Conservation (phyloP, 1,140 invertebrate genomes). For the Ladona fulva region DNA sequence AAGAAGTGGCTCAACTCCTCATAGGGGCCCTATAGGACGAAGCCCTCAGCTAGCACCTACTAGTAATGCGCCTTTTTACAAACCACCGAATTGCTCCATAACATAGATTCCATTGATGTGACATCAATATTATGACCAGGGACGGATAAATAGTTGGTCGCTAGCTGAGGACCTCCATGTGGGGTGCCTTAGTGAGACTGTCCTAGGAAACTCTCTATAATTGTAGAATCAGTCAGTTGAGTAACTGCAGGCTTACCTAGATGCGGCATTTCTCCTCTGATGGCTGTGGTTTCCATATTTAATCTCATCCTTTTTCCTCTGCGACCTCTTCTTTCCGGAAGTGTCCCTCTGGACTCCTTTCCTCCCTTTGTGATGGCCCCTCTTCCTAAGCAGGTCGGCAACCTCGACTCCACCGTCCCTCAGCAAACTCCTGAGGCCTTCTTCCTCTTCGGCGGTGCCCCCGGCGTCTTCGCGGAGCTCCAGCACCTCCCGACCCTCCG, state of each 20-base stretch:
- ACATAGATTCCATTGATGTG: too few relatives aligned
- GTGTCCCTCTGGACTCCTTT: background rate
- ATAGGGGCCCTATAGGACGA: too few relatives aligned
- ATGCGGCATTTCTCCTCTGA: slow-evolving; percentile 23
- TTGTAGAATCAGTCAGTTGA: too few relatives aligned
- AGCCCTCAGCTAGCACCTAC: too few relatives aligned
- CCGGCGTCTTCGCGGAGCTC: slow-evolving; percentile 19
- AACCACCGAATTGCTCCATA: too few relatives aligned
- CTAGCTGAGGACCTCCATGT: too few relatives aligned
- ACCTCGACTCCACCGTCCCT: background rate
- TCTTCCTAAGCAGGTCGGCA: background rate
- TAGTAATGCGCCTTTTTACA: too few relatives aligned
- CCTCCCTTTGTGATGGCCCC: background rate
- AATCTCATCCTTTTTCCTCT: background rate
- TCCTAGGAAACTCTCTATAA: too few relatives aligned
- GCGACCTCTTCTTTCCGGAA: background rate
- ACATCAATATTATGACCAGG: too few relatives aligned
- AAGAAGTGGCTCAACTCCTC: too few relatives aligned
- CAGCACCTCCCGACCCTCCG: background rate
- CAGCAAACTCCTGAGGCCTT: background rate
- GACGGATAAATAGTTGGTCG: too few relatives aligned
- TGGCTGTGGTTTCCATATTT: slow-evolving; percentile 28
- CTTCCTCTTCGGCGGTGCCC: background rate
- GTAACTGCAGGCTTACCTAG: slow-evolving; percentile 7
- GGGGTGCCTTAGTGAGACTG: too few relatives aligned